Conservation (phyloP, 1,140 invertebrate species). For the Trichonephila clavata region DNA sequence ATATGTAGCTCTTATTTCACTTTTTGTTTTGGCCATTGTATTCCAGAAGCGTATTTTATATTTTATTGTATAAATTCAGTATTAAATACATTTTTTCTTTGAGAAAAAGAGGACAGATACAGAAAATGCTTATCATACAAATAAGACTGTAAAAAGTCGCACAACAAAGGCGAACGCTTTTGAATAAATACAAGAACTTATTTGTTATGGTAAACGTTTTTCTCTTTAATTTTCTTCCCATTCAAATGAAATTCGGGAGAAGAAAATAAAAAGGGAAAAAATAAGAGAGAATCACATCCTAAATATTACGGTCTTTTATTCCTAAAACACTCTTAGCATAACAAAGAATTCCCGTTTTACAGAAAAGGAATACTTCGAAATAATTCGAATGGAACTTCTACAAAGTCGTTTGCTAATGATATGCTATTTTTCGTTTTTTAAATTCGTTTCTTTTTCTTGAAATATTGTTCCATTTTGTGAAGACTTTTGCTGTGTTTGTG, state of each 20-base stretch:
- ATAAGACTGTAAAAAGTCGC: neutral
- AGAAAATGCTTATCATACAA: constrained; percentile 20
- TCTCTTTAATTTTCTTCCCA: constrained; percentile 11
- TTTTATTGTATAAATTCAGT: constrained; percentile 20
- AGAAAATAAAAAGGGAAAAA: neutral
- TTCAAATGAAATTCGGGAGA: constrained; percentile 19
- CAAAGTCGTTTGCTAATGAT: neutral
- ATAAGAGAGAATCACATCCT: neutral
- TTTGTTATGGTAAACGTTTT: constrained; percentile 50
- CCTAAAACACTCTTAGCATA: constrained; percentile 29
- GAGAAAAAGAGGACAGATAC: neutral
- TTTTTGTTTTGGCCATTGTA: constrained; percentile 7
- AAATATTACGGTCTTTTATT: constrained; percentile 22
- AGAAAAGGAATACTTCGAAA: constrained; percentile 13
- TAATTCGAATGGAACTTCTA: neutral
- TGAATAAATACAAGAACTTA: constrained; percentile 40
- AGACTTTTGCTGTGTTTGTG: neutral
- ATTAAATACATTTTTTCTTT: constrained; percentile 12
- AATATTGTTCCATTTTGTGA: neutral
- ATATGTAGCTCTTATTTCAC: neutral
- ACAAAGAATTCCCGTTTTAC: constrained; percentile 17
- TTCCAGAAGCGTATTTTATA: neutral
- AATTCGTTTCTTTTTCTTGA: neutral
- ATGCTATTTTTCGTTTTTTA: neutral
- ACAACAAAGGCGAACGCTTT: neutral